Base-by-base conservation (phyloP, 2,113 vertebrate genomes). In the Australoheros scitulus region DNA sequence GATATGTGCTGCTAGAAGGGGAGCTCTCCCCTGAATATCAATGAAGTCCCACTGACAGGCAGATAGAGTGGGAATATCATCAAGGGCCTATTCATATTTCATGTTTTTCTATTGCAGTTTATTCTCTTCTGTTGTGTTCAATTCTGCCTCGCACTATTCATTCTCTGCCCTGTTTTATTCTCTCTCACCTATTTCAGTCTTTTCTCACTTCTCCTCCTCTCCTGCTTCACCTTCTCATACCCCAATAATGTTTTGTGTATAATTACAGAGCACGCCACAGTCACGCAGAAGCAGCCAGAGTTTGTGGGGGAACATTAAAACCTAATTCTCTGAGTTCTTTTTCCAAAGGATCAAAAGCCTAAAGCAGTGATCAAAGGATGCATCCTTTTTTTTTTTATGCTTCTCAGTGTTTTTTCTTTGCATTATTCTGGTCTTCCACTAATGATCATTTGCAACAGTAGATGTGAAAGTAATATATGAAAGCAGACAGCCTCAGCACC, bases 1-100 rank as follows among this genome's bases (percentile, higher is more conserved):
- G 91, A 94, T 94, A 92, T 92, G 91, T 87, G 90, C 88, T 84
- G 89, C 86, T 87, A 60, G 86, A 80, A 91, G 78, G 58, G 79
- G 83, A 80, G 83, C 87, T 87, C 87, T 89, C 82, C 83, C 52
- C 83, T 90, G 93, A 93, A 94, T 94, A 92, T 90, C 86, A 93
- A 94, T 93, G 91, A 88, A 85, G 92, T 60, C 84, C 80, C 84
- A 77, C 90, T 93, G 93, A 92, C 89, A 91, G 86, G 86, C 91
- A 91, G 88, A 91, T 86, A 91, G 89, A 93, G 85, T 82, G 81
- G 78, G 89, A 91, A 92, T 89, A 90, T 92, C 90, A 93, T 92
- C 91, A 92, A 91, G 91, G 85, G 81, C 84, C 87, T 87, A 86
- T 93, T 94, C 92, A 92, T 93, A 91, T 92, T 91, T 92, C 85